Evolutionary conservation across 2,113 vertebrate genomes (phyloP).

Genomic region (Illadopsis cleaveri): DNA sequence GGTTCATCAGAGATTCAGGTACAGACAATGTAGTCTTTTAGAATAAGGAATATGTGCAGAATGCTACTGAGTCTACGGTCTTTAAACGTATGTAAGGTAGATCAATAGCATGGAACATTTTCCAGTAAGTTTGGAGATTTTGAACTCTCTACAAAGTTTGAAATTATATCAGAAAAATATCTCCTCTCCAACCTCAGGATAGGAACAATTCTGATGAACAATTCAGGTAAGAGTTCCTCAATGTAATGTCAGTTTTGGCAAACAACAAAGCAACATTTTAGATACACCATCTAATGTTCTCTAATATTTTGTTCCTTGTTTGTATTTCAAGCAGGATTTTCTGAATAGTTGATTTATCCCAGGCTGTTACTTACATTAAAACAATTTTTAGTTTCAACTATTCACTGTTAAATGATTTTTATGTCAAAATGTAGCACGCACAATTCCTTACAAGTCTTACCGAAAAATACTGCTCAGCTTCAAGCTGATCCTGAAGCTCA

Average conservation of each 20-base stretch:
- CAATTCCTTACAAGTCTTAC: conserved; percentile 74
- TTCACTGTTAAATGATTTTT: neutral
- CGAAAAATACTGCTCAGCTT: conserved; percentile 99
- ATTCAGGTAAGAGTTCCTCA: neutral
- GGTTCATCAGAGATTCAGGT: neutral
- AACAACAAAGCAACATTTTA: too few species aligned
- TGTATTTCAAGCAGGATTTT: neutral
- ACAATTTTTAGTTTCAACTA: neutral
- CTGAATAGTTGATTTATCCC: neutral
- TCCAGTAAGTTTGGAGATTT: neutral
- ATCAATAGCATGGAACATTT: neutral
- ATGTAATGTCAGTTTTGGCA: neutral
- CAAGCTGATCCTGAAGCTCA: conserved; percentile 98
- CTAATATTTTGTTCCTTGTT: neutral
- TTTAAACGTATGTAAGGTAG: neutral
- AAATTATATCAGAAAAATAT: neutral
- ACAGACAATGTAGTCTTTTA: neutral
- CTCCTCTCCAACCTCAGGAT: neutral
- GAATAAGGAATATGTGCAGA: neutral
- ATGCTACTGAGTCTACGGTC: neutral
- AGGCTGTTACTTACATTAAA: neutral
- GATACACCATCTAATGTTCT: neutral
- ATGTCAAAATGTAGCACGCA: neutral
- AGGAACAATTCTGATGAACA: neutral
- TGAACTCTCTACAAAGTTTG: neutral